A percentile compares a stretch with the other conserved stretches of the same genome.
Conservation (phyloP, 37 sponge, comb jelly and placozoan species). For the Axinella damicornis region DNA sequence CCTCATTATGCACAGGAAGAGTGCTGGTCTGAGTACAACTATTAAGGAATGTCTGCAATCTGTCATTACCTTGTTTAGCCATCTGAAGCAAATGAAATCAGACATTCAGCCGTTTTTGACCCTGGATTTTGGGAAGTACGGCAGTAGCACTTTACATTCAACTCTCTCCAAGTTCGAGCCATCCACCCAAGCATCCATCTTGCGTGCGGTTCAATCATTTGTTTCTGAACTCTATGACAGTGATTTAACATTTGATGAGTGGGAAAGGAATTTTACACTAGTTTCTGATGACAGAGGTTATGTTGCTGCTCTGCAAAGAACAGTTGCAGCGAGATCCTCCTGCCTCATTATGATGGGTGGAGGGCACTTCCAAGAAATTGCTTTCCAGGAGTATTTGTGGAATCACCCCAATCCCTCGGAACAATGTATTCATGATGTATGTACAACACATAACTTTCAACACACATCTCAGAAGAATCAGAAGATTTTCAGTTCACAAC, state of each 20-base stretch:
- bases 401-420: not conserved
- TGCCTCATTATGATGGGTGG: conserved; percentile 46
- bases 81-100: too few relatives aligned
- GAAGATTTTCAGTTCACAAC: too few relatives aligned
- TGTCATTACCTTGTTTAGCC: too few relatives aligned
- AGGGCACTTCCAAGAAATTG: conserved; percentile 48
- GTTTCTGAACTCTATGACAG: not conserved
- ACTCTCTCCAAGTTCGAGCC: not conserved
- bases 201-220: not conserved
- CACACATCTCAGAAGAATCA: too few relatives aligned
- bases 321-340: not conserved
- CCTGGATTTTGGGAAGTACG: conserved; percentile 48
- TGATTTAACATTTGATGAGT: conserved; percentile 12
- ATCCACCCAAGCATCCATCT: not conserved
- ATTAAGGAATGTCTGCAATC: too few relatives aligned
- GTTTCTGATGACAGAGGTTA: conserved; percentile 15
- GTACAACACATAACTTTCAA: too few relatives aligned
- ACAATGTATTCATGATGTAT: too few relatives aligned
- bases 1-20: conserved; percentile 19
- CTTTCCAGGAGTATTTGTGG: not conserved
- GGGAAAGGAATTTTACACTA: conserved; percentile 14
- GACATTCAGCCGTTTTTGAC: conserved; percentile 22
- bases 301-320: conserved; percentile 48
- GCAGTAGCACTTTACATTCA: conserved; percentile 34
- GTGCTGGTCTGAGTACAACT: too few relatives aligned